phyloP scores from a whole-genome alignment of 1,140 invertebrate genomes.

The Dinothrombium tinctorium region DNA sequence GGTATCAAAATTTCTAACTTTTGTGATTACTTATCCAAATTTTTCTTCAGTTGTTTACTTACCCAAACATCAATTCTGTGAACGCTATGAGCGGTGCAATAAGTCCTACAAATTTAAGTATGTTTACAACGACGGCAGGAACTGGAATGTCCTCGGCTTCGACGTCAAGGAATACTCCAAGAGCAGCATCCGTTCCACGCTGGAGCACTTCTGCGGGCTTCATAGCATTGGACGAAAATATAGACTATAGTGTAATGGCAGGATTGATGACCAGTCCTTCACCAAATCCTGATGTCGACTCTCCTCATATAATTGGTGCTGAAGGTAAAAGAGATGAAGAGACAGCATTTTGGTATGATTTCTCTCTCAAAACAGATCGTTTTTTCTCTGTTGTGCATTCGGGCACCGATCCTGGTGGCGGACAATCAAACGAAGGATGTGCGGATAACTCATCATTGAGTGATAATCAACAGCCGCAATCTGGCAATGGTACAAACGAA shows the following conservation, averaged over 20 bases:
- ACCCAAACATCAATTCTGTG: slow-evolving; percentile 22
- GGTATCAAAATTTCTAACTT: background rate
- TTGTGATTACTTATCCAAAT: background rate
- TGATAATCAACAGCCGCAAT: too few species aligned
- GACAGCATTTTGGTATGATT: background rate
- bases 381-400: slow-evolving; percentile 4
- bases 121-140: slow-evolving; percentile 34
- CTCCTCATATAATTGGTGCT: slow-evolving; percentile 38
- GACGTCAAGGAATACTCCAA: slow-evolving; percentile 38
- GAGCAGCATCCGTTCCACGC: slow-evolving; percentile 34
- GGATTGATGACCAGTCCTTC: slow-evolving; percentile 33
- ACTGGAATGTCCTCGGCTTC: slow-evolving; percentile 36
- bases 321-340: slow-evolving; percentile 28
- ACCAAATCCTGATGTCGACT: slow-evolving; percentile 29
- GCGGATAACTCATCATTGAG: too few species aligned
- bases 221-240: slow-evolving; percentile 56
- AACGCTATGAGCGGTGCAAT: slow-evolving; percentile 47
- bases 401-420: slow-evolving; percentile 1
- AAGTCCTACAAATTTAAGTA: slow-evolving; percentile 62
- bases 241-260: slow-evolving; percentile 67
- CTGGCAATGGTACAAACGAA: too few species aligned
- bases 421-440: too few species aligned
- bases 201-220: slow-evolving; percentile 49
- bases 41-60: slow-evolving; percentile 11
- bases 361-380: slow-evolving; percentile 1